Evolutionary conservation across 1,140 invertebrate genomes (phyloP), one percentile per base, ranked within the genome.

Genomic region (Trinorchestia longiramus): DNA sequence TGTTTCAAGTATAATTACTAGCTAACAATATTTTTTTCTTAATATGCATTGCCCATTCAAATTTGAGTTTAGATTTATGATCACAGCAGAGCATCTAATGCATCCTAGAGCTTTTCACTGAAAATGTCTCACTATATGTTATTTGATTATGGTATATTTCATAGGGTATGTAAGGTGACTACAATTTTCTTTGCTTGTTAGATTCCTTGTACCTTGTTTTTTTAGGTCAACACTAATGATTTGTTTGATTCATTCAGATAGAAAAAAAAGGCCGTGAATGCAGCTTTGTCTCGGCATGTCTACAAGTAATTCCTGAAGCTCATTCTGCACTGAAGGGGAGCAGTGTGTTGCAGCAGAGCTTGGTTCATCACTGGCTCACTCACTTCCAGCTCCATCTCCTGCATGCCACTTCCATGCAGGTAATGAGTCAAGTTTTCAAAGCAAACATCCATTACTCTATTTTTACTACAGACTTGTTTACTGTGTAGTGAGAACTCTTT

Each of bases 291-390:
- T n/a, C 36, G 43, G 92, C 92, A 40, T 45, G 92, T 94, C 44
- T 94, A 15, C 92, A 47, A 45, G 92, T 36, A n/a, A 36, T 94
- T 45, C 92, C 92, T 47, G 43, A 42, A 28, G 92, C 45, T 44
- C 40, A n/a, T 6, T 47, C 6, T 43, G 44, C 36, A 43, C 92
- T 94, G 43, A 44, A 47, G 44, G 92, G 92, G 6, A 17, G 36
- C 17, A 45, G 11, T n/a, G 43, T 47, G 23, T 40, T 94, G 92
- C 92, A 94, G 44, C 92, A 94, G 44, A 94, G 92, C 92, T 94
- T 94, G 40, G 92, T 94, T 44, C 92, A 94, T 40, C 92, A 94
- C 43, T 94, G 92, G 92, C 92, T 94, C 36, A 94, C 92, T 28
- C 47, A 94, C 44, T 45, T 94, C 43, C 92, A 94, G 92, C 92